Evolutionary conservation across 2,888 invertebrate species (phyloP), one percentile per base, ranked within the genome.

Genomic region (Resseliella maxima): DNA sequence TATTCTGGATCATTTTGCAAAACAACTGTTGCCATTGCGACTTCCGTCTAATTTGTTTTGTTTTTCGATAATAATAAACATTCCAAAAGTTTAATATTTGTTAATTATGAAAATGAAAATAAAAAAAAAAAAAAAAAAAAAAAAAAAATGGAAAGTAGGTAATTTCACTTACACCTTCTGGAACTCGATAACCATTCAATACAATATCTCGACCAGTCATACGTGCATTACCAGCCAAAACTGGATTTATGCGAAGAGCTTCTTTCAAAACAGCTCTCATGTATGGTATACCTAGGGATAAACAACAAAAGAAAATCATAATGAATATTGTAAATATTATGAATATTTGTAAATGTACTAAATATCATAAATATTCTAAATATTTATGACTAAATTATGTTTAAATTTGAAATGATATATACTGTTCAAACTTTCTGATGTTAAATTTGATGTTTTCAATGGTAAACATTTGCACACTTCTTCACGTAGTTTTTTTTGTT

Each of bases 241-340:
- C 92, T 0, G 94, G 94, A 88, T 92, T 92, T n/a, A 94, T 87
- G 88, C 95, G 92, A 87, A 95, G 89, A 0, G 94, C 92, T 90
- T 96, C 96, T 89, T 95, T 96, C 59, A 96, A 92, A 88, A 94
- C 95, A 0, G 95, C 95, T 87, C 92, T 94, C 31, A 96, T 89
- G 88, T 94, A 96, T 0, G 93, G 92, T 87, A 93, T 90, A n/a
- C n/a, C n/a, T n/a, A n/a, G n/a, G n/a, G n/a, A n/a, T n/a, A n/a
- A n/a, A n/a, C n/a, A n/a, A n/a, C n/a, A n/a, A n/a, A n/a, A n/a
- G n/a, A n/a, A n/a, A n/a, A n/a, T n/a, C n/a, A n/a, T n/a, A n/a
- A n/a, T n/a, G n/a, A n/a, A n/a, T n/a, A n/a, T n/a, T n/a, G n/a
- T n/a, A n/a, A n/a, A n/a, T n/a, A n/a, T n/a, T n/a, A n/a, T n/a